Percentiles rank a stretch among this genome's conserved stretches.
phyloP scores from a whole-genome alignment of 2,888 invertebrate species.

The Imbricaverruca yamaguchii region DNA sequence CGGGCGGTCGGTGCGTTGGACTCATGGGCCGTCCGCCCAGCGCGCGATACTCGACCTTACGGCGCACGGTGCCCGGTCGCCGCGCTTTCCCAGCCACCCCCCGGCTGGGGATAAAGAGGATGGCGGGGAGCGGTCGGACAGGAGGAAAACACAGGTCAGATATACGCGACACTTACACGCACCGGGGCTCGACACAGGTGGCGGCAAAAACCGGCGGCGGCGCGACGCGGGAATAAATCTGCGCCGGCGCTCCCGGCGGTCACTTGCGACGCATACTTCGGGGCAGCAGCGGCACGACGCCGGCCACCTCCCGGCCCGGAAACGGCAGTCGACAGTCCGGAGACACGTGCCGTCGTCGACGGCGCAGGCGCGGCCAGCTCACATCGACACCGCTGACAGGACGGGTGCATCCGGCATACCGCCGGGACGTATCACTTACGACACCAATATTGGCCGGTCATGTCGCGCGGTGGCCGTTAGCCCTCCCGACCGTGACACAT shows the following conservation, averaged over 20 bases:
- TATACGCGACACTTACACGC: slow-evolving; percentile 22
- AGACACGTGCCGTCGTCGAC: no score
- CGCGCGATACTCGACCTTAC: not conserved
- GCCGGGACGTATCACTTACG: no score
- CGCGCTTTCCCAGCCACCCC: not conserved
- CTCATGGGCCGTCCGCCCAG: not conserved
- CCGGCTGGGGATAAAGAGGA: slow-evolving; percentile 16
- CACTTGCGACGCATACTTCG: not conserved
- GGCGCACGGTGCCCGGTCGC: not conserved
- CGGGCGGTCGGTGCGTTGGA: not conserved
- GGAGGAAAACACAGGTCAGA: slow-evolving; percentile 13
- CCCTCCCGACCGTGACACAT: no score
- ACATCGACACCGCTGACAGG: no score
- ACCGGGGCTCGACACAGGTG: not conserved
- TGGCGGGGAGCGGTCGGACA: not conserved
- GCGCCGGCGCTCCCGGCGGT: not conserved
- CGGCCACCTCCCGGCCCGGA: no score
- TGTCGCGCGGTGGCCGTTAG: no score
- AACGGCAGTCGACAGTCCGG: no score
- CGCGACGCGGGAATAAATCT: not conserved
- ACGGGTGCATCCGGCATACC: no score
- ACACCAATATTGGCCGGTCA: no score
- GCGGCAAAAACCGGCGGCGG: not conserved
- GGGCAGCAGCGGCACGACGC: no score
- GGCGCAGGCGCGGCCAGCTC: no score